A percentile compares a stretch with the other conserved stretches of the same genome.
These are phyloP conservation scores for Forbesichthys agassizii DNA, from an alignment of 2,113 vertebrate species.

Conservation along the genomic window DNA sequence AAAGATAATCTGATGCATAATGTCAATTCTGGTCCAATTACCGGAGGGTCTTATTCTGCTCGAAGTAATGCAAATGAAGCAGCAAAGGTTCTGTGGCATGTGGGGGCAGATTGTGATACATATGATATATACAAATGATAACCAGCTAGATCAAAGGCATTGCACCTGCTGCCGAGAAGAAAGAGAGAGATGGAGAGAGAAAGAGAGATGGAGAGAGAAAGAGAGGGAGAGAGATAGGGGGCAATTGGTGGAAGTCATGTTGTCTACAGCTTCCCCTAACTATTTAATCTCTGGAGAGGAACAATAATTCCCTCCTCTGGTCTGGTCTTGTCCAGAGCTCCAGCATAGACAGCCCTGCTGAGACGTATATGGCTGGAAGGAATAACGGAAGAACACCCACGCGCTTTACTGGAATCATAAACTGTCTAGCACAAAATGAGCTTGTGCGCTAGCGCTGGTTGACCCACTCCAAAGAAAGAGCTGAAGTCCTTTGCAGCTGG, in stretches of 20 bases:
- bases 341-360: constrained; percentile 12
- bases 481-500: too few relatives aligned
- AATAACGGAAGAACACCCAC: background rate
- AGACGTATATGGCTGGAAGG: background rate
- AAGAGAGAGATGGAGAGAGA: background rate
- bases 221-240: constrained; percentile 18
- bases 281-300: constrained; percentile 25
- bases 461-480: background rate
- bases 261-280: constrained; percentile 8
- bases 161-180: background rate
- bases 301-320: constrained; percentile 24
- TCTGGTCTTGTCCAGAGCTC: constrained; percentile 8
- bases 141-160: background rate
- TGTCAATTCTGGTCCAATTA: background rate
- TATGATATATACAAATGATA: constrained; percentile 28
- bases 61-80: too few relatives aligned
- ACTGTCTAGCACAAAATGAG: background rate
- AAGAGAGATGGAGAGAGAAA: background rate
- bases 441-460: background rate
- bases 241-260: constrained; percentile 2
- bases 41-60: too few relatives aligned
- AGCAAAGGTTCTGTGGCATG: constrained; percentile 24
- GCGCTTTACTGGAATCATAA: constrained; percentile 1
- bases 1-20: background rate
- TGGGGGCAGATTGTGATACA: constrained; percentile 35